phyloP scores from a whole-genome alignment of 2,888 invertebrate genomes.

The Euzetes globulus region DNA sequence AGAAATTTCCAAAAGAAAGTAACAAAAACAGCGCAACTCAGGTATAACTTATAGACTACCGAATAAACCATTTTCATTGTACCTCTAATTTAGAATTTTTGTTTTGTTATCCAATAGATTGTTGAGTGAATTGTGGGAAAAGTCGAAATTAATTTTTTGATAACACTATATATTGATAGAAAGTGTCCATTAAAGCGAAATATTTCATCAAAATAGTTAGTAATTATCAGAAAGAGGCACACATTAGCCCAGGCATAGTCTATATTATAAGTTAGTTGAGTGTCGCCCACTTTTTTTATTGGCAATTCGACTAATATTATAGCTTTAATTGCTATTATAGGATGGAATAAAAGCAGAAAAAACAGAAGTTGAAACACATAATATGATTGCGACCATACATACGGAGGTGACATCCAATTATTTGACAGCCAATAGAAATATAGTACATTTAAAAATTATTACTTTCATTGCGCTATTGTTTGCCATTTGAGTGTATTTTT shows the following conservation, averaged over 20 bases:
- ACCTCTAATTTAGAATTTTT: neutral
- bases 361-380: neutral
- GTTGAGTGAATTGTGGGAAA: neutral
- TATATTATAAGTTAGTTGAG: neutral
- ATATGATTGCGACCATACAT: neutral
- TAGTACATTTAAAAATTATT: neutral
- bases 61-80: neutral
- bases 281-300: constrained; percentile 25
- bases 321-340: constrained; percentile 17
- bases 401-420: constrained; percentile 21
- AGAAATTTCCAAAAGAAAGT: neutral
- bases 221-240: constrained; percentile 6
- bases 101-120: neutral
- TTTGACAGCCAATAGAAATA: constrained; percentile 19
- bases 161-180: neutral
- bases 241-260: constrained; percentile 1
- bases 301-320: constrained; percentile 8
- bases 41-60: neutral
- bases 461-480: constrained; percentile 19
- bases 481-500: neutral
- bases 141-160: neutral
- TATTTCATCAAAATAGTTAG: constrained; percentile 15
- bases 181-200: neutral
- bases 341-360: neutral
- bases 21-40: neutral